Base-by-base conservation (phyloP, 1,140 invertebrate genomes). In the Saxidomus purpurata region DNA sequence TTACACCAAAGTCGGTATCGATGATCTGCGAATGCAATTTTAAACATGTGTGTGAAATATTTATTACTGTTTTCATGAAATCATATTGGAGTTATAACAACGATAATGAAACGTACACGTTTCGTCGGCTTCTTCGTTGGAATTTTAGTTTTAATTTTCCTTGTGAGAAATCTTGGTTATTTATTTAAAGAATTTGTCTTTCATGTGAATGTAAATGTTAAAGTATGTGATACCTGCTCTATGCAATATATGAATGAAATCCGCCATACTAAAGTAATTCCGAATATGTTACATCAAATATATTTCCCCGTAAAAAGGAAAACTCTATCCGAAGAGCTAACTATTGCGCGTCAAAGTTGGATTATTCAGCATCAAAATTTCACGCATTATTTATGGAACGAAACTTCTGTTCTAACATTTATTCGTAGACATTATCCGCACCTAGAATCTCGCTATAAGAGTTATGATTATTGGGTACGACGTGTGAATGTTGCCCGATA, bases 301-400 rank as follows among this genome's bases (percentile, higher is more conserved):
- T 76, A 40, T 43, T 76, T 76, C 25, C 9, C 36, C 22, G 43
- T 76, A 17, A 76, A 40, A 17, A 76, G 43, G 1, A 28, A 15
- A 15, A 22, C 19, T 3, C 38, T 38, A 8, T 31, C 63, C 11
- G 71, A 76, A 9, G 43, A 47, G 19, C 43, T 76, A 9, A 15
- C 1, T 34, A 47, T 2, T 3, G 71, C 71, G 1, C 34, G 43
- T 3, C 9, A 40, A 6, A 43, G 31, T 4, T 76, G 71, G 71
- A 40, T 43, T 1, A 76, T 3, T 13, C 22, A 47, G 22, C 71
- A 76, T 40, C 34, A 31, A 17, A 47, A 19, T 34, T 76, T 76
- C 25, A 76, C 9, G 1, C 43, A 76, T 76, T 43, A 43, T 36
- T 47, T 76, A n/a, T 76, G 71, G 71, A 76, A 76, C 22, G 71